Percentiles rank a stretch among this genome's conserved stretches.
These are phyloP conservation scores for Rana temporaria DNA, from an alignment of 2,113 vertebrate genomes.

Conservation along the genomic window DNA sequence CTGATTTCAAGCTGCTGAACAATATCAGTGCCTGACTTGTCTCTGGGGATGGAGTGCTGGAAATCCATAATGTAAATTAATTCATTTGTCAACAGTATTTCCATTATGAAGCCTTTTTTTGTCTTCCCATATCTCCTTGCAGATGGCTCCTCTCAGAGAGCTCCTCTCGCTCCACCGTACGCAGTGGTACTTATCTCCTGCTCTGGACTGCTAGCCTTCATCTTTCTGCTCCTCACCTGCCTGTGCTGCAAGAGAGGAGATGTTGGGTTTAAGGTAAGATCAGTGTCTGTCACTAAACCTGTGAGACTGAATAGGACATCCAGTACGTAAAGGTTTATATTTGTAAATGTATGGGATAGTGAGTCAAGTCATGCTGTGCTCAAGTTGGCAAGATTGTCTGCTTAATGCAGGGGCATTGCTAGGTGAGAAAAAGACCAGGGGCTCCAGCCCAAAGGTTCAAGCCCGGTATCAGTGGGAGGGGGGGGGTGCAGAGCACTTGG, in stretches of 20 bases:
- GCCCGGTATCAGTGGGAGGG: too few species aligned
- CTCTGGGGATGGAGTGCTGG: not conserved
- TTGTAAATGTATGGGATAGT: too few species aligned
- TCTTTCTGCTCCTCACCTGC: constrained; percentile 91
- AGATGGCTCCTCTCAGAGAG: constrained; percentile 75
- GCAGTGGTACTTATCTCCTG: constrained; percentile 92
- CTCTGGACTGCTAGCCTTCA: constrained; percentile 88
- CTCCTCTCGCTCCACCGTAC: constrained; percentile 87
- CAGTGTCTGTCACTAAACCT: not conserved
- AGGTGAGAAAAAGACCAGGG: too few species aligned
- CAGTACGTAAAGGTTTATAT: too few species aligned
- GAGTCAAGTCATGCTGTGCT: too few species aligned
- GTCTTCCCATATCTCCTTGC: not conserved
- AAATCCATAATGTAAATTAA: not conserved
- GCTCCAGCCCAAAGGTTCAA: too few species aligned
- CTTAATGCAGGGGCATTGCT: too few species aligned
- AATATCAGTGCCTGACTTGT: not conserved
- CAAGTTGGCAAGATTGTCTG: too few species aligned
- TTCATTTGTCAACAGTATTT: not conserved
- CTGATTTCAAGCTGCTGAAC: not conserved
- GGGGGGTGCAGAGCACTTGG: too few species aligned
- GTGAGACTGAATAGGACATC: not conserved
- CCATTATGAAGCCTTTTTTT: not conserved
- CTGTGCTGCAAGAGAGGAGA: constrained; percentile 90
- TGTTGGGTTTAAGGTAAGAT: constrained; percentile 91